These are phyloP conservation scores for Stigmatopora nigra DNA, from an alignment of 2,113 vertebrate species.

Conservation along the genomic window DNA sequence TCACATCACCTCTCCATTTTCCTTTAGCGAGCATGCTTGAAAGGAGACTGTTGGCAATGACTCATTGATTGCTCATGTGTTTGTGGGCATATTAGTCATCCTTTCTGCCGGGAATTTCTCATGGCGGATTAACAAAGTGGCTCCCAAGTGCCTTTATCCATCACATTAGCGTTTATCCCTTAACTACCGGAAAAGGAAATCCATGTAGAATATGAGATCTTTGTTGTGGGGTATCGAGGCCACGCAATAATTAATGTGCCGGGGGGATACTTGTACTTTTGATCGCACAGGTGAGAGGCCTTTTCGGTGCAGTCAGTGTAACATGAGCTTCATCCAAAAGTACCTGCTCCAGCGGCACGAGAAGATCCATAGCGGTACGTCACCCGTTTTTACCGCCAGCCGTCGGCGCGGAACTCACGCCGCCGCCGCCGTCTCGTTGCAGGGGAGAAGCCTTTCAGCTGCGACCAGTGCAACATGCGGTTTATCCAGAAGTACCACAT, in stretches of 20 bases:
- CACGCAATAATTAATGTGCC: conserved; percentile 49
- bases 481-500: conserved; percentile 99
- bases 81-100: conserved; percentile 48
- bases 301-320: conserved; percentile 98
- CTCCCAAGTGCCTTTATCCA: neutral
- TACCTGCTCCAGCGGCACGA: conserved; percentile 94
- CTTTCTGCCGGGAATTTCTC: conserved; percentile 43
- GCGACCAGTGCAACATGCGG: conserved; percentile 98
- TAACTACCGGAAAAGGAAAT: neutral
- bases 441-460: conserved; percentile 97
- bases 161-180: conserved; percentile 7
- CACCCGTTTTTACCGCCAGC: neutral
- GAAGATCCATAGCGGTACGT: conserved; percentile 92
- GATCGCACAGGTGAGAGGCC: conserved; percentile 84
- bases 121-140: too few relatives aligned
- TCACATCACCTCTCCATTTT: neutral
- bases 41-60: conserved; percentile 21
- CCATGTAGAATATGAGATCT: neutral
- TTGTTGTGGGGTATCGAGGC: neutral
- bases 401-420: neutral
- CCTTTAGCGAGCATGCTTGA: neutral
- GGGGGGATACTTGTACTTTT: conserved; percentile 56
- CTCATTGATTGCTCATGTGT: conserved; percentile 35
- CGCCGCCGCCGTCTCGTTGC: neutral
- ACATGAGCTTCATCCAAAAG: conserved; percentile 99